Conservation (phyloP, 2,888 invertebrate species). For the Chloromyia formosa region DNA sequence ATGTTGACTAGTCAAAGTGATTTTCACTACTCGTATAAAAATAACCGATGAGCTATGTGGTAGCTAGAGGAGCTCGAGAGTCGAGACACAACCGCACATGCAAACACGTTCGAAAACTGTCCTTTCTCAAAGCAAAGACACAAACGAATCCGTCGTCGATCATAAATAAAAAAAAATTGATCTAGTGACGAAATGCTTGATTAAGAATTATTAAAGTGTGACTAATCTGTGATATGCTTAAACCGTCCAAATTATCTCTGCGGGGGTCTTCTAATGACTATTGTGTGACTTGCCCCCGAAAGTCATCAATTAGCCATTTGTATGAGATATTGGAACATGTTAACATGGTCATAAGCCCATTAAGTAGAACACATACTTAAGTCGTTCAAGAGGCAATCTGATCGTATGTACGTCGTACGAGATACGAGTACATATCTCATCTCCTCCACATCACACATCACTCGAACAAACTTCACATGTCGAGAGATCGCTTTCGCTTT, state of each 20-base stretch:
- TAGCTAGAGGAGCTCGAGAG: too few species aligned
- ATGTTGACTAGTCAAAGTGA: background rate
- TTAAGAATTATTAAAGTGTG: constrained; percentile 20
- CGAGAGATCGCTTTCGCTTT: constrained; percentile 28
- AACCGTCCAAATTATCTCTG: constrained; percentile 17
- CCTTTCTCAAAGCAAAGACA: constrained; percentile 8
- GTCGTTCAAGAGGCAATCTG: background rate
- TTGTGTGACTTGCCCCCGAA: background rate
- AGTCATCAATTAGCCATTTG: constrained; percentile 28
- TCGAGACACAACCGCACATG: background rate
- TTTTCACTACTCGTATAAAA: background rate
- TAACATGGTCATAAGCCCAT: constrained; percentile 8
- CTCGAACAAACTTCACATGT: background rate
- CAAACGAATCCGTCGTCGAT: background rate
- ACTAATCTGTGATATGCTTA: constrained; percentile 34
- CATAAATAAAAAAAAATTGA: constrained; percentile 7
- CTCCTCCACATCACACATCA: constrained; percentile 11
- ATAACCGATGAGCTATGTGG: constrained; percentile 26
- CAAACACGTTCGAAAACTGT: constrained; percentile 14
- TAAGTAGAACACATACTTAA: constrained; percentile 29
- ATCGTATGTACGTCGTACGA: too few species aligned
- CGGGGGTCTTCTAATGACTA: constrained; percentile 7
- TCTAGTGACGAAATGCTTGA: constrained; percentile 18
- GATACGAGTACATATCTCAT: too few species aligned
- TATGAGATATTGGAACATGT: constrained; percentile 28